A percentile compares a stretch with the other conserved stretches of the same genome.
Evolutionary conservation across 1,140 invertebrate species (phyloP).

Genomic region (Heterodera carotae): DNA sequence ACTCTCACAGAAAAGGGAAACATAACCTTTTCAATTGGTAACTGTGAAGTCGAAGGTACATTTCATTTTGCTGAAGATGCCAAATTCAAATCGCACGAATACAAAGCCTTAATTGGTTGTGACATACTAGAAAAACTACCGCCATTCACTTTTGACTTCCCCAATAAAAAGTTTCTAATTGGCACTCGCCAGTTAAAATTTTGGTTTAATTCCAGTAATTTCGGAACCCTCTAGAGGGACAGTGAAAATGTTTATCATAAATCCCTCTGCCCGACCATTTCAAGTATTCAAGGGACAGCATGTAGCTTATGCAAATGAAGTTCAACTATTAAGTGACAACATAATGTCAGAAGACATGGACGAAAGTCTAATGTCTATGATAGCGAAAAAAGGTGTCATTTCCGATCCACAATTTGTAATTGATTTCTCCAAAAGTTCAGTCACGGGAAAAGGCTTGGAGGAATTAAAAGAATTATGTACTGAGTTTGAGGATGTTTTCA

Average conservation of each 20-base stretch:
- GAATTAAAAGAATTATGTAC: not conserved
- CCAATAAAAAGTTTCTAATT: not conserved
- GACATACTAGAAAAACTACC: not conserved
- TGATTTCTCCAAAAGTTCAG: not conserved
- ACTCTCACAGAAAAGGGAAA: not conserved
- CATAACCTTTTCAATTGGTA: not conserved
- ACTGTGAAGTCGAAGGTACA: not conserved
- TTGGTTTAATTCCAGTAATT: not conserved
- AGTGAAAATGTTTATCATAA: not conserved
- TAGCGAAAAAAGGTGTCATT: not conserved
- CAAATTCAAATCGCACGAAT: not conserved
- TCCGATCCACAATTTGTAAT: not conserved
- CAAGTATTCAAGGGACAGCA: not conserved
- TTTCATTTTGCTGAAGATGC: not conserved
- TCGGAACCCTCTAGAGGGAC: not conserved
- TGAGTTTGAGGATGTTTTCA: slow-evolving; percentile 6
- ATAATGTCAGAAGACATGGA: not conserved
- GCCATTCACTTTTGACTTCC: not conserved
- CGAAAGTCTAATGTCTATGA: not conserved
- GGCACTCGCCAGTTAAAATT: not conserved
- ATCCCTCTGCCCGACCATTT: not conserved
- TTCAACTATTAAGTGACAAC: not conserved
- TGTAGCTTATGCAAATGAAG: not conserved
- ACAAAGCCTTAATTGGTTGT: not conserved
- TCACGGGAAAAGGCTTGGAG: not conserved